Percentiles rank a stretch among this genome's conserved stretches.
Conservation (phyloP, 2,113 vertebrate genomes). For the Notarius lentiginosus region DNA sequence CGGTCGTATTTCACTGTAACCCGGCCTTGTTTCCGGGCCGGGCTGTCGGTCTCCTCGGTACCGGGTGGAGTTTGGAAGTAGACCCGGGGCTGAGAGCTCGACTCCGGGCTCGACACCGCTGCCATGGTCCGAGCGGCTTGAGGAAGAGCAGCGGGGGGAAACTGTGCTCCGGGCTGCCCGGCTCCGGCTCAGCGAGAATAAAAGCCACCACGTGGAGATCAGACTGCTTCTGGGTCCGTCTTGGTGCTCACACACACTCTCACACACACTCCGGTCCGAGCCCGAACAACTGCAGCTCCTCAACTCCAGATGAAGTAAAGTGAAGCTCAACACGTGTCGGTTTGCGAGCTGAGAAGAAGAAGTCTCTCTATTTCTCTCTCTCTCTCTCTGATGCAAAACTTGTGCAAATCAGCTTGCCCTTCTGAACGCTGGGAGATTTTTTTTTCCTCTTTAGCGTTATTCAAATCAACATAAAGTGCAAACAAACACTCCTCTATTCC, state of each 20-base stretch:
- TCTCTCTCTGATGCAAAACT: not conserved
- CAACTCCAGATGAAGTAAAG: not conserved
- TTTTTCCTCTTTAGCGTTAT: not conserved
- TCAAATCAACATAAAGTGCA: constrained; percentile 32
- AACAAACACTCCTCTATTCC: constrained; percentile 28
- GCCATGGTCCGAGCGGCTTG: constrained; percentile 70
- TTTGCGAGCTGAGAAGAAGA: not conserved
- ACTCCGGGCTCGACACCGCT: constrained; percentile 80
- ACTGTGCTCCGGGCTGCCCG: constrained; percentile 31
- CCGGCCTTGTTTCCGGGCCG: constrained; percentile 84
- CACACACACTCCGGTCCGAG: not conserved
- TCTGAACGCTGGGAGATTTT: not conserved
- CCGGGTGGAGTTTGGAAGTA: constrained; percentile 85
- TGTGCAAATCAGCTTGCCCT: constrained; percentile 3
- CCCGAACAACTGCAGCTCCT: not conserved
- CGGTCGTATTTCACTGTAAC: constrained; percentile 93
- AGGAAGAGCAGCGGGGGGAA: constrained; percentile 20
- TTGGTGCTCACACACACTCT: not conserved
- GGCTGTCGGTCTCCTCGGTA: constrained; percentile 78
- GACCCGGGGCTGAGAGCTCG: constrained; percentile 81
- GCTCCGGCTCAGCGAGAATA: constrained; percentile 29
- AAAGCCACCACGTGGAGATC: constrained; percentile 36
- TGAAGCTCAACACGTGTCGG: constrained; percentile 41
- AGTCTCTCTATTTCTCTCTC: not conserved
- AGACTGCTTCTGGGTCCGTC: not conserved